These are phyloP conservation scores for Myopa tessellatipennis DNA, from an alignment of 2,888 invertebrate species.

Conservation along the genomic window DNA sequence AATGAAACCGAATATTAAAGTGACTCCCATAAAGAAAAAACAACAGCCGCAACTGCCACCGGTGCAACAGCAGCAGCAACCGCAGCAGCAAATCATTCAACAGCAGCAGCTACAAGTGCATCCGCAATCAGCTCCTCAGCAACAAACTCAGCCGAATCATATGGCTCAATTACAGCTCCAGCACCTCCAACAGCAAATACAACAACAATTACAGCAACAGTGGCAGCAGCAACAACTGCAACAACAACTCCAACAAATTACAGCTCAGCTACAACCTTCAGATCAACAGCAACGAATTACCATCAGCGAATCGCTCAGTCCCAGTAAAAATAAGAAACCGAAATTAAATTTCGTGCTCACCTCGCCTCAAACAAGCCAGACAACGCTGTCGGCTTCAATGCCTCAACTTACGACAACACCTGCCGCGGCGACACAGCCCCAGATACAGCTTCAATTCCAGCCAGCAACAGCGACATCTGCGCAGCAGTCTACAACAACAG, in stretches of 20 bases:
- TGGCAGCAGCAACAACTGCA: conserved; percentile 53
- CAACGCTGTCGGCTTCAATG: conserved; percentile 49
- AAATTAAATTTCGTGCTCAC: conserved; percentile 67
- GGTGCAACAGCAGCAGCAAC: conserved; percentile 47
- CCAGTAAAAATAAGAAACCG: conserved; percentile 62
- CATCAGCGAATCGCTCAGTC: conserved; percentile 49
- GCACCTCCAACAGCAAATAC: conserved; percentile 51
- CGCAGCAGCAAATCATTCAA: conserved; percentile 41
- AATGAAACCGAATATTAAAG: conserved; percentile 66
- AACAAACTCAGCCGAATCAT: conserved; percentile 45
- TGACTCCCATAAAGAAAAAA: conserved; percentile 58
- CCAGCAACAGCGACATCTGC: conserved; percentile 47
- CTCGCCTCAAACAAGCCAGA: conserved; percentile 52
- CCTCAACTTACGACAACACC: conserved; percentile 45
- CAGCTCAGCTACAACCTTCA: conserved; percentile 41
- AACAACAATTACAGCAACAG: conserved; percentile 56
- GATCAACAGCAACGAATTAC: conserved; percentile 51
- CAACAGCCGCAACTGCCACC: conserved; percentile 39
- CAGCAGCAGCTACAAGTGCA: conserved; percentile 48
- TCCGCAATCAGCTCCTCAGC: conserved; percentile 45
- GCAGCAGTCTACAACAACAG: conserved; percentile 49
- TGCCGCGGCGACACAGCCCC: conserved; percentile 49
- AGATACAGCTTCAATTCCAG: conserved; percentile 51
- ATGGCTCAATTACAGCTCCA: conserved; percentile 48
- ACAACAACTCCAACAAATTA: conserved; percentile 46